Evolutionary conservation across 2,797 vertebrate genomes (phyloP).

Genomic region (Chrysocyon brachyurus): DNA sequence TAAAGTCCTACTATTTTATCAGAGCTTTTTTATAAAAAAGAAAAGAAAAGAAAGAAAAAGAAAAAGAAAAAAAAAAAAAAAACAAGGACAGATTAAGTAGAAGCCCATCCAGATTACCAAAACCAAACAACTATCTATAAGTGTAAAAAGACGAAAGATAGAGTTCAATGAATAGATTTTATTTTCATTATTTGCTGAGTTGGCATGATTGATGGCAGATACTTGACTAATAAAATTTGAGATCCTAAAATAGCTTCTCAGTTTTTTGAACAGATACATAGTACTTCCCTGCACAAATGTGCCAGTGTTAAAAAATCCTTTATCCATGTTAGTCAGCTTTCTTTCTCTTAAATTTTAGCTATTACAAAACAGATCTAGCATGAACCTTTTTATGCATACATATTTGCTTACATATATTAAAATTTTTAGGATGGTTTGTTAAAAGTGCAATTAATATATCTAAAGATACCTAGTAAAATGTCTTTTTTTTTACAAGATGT

Average conservation of each 20-base stretch:
- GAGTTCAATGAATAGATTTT: not conserved
- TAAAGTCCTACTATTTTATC: not conserved
- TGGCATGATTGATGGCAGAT: not conserved
- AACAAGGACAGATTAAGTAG: not conserved
- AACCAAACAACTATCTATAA: not conserved
- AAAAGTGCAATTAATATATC: not conserved
- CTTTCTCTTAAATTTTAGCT: not conserved
- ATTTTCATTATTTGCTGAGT: not conserved
- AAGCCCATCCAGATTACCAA: not conserved
- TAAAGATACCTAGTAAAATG: not conserved
- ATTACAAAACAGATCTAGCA: not conserved
- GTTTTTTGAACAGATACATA: not conserved
- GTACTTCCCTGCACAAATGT: not conserved
- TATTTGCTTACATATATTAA: not conserved
- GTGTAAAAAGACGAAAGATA: not conserved
- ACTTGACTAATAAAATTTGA: not conserved
- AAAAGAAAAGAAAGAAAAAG: not conserved
- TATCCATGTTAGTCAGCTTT: not conserved
- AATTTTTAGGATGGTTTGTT: not conserved
- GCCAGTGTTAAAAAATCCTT: not conserved
- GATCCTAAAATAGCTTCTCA: not conserved
- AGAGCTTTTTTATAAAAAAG: not conserved
- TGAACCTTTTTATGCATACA: not conserved
- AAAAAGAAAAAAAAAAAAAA: too few species aligned
- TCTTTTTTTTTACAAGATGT: not conserved